Evolutionary conservation across 2,113 vertebrate species (phyloP).

Genomic region (Oryzias javanicus): DNA sequence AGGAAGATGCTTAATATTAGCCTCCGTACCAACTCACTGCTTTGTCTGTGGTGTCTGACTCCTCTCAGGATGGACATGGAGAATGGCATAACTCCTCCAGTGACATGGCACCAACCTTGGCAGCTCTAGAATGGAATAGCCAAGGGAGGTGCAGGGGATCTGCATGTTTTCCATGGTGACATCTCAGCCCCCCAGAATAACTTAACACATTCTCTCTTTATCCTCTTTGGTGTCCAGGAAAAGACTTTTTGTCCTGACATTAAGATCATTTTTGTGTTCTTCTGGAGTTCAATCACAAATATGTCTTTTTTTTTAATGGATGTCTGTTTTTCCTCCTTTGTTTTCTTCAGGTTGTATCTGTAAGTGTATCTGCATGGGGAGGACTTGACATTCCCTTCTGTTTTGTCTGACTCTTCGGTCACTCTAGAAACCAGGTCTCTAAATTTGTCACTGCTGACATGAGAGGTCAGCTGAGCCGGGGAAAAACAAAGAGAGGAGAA

Average conservation of each 20-base stretch:
- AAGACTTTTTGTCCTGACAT: constrained; percentile 2
- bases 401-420: constrained; percentile 73
- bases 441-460: constrained; percentile 74
- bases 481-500: constrained; percentile 61
- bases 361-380: constrained; percentile 43
- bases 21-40: constrained; percentile 27
- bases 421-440: constrained; percentile 73
- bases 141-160: constrained; percentile 57
- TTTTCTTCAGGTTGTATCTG: constrained; percentile 37
- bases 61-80: constrained; percentile 31
- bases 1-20: constrained; percentile 6
- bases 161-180: constrained; percentile 65
- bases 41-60: constrained; percentile 27
- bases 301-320: neutral
- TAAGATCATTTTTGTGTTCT: constrained; percentile 2
- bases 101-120: constrained; percentile 53
- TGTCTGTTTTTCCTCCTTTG: constrained; percentile 32
- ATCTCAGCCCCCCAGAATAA: constrained; percentile 63
- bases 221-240: constrained; percentile 28
- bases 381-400: constrained; percentile 52
- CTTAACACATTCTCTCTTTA: constrained; percentile 53
- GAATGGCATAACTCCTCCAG: constrained; percentile 46
- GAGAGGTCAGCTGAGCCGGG: constrained; percentile 72
- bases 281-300: constrained; percentile 6
- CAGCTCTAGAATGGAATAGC: constrained; percentile 46